Conservation (phyloP, 2,113 vertebrate species). For the Eurystomus gularis region DNA sequence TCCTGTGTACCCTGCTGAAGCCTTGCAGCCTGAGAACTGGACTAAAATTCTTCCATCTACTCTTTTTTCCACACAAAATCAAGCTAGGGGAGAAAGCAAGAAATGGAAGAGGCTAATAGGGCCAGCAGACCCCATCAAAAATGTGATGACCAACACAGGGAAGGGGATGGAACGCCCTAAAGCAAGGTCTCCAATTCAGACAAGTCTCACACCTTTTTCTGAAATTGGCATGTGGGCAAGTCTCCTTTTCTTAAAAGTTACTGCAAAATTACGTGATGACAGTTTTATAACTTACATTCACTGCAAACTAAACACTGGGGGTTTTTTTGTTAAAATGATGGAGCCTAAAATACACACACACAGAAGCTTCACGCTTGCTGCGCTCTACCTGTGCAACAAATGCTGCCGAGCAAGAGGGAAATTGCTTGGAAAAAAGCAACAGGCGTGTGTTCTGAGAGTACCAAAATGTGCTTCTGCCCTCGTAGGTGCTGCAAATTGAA, state of each 20-base stretch:
- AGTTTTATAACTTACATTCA: background rate
- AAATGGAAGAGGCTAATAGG: background rate
- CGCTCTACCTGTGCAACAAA: background rate
- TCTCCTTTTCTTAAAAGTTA: background rate
- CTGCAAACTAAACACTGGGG: background rate
- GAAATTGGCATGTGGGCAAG: background rate
- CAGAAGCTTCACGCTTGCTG: background rate
- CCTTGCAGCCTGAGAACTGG: background rate
- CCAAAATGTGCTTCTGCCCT: background rate
- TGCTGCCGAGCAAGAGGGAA: background rate
- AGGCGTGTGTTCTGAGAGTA: background rate
- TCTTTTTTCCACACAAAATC: background rate
- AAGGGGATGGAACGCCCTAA: background rate
- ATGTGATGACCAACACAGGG: background rate
- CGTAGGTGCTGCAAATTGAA: background rate
- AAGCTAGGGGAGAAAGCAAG: background rate
- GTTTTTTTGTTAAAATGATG: background rate
- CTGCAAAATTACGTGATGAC: background rate
- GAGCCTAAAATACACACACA: background rate
- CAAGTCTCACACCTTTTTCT: background rate
- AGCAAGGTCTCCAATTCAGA: background rate
- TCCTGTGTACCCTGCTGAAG: background rate
- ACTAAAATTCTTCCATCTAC: background rate
- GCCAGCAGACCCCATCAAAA: background rate
- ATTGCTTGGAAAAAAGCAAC: background rate